These are phyloP conservation scores for Dolichomitus sp. DNA, from an alignment of 2,888 invertebrate species.

Conservation along the genomic window DNA sequence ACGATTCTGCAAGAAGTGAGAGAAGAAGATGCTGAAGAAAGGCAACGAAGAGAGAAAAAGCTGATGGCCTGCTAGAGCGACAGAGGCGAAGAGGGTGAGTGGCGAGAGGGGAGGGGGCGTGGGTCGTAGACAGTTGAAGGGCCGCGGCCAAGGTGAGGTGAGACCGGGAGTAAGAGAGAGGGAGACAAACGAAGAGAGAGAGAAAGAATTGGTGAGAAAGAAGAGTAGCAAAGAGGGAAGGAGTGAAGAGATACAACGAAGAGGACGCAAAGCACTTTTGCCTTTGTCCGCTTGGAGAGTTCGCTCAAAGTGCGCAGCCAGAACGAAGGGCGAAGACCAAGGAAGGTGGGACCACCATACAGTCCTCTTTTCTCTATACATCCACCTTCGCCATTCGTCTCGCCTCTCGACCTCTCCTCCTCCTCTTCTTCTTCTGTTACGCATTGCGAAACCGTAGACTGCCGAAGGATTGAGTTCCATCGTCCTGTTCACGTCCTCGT, in stretches of 20 bases:
- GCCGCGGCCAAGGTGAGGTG: slow-evolving; percentile 86
- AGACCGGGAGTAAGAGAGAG: slow-evolving; percentile 65
- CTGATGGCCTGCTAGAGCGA: slow-evolving; percentile 36
- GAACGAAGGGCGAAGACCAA: slow-evolving; percentile 62
- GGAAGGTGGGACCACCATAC: slow-evolving; percentile 52
- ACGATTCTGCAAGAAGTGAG: slow-evolving; percentile 30
- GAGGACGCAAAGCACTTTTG: slow-evolving; percentile 76
- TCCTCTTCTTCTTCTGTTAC: slow-evolving; percentile 37
- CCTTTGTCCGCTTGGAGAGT: slow-evolving; percentile 75
- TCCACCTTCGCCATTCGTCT: slow-evolving; percentile 33
- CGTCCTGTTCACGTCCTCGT: slow-evolving; percentile 38
- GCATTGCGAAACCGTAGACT: slow-evolving; percentile 58
- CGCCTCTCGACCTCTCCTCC: slow-evolving; percentile 24
- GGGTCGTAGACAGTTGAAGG: slow-evolving; percentile 86
- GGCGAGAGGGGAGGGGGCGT: slow-evolving; percentile 79
- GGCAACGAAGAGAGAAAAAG: slow-evolving; percentile 53
- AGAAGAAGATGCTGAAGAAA: slow-evolving; percentile 56
- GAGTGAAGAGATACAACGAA: slow-evolving; percentile 49
- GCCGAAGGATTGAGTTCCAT: slow-evolving; percentile 58
- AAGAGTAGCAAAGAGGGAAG: slow-evolving; percentile 45
- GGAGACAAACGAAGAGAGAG: slow-evolving; percentile 66
- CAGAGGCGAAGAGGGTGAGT: slow-evolving; percentile 65
- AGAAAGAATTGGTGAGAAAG: slow-evolving; percentile 45
- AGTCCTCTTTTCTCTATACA: slow-evolving; percentile 46
- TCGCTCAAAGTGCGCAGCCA: slow-evolving; percentile 53